A percentile compares a stretch with the other conserved stretches of the same genome.
Evolutionary conservation across 2,888 invertebrate species (phyloP).

Genomic region (Operophtera brumata): DNA sequence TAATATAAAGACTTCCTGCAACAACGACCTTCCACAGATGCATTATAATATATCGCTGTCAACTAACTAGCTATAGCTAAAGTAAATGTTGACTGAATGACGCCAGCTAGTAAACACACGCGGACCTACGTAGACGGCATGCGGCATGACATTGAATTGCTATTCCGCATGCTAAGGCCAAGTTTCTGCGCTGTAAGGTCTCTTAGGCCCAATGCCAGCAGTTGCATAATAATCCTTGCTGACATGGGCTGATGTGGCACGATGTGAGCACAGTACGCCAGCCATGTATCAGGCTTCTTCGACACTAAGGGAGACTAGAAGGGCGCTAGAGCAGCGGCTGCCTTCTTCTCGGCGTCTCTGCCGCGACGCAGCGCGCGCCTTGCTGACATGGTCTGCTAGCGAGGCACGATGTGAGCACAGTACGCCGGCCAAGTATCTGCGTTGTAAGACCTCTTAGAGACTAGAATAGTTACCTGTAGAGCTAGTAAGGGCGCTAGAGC

Average conservation of each 20-base stretch:
- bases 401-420: too few species aligned
- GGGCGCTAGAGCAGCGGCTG: conserved; percentile 90
- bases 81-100: neutral
- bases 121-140: neutral
- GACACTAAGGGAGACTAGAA: conserved; percentile 82
- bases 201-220: too few species aligned
- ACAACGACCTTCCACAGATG: conserved; percentile 3
- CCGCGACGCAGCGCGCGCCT: conserved; percentile 93
- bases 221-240: too few species aligned
- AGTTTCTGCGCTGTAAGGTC: conserved; percentile 87
- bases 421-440: conserved; percentile 88
- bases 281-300: conserved; percentile 89
- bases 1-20: neutral
- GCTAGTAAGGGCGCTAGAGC: conserved; percentile 89
- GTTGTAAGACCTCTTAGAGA: conserved; percentile 85
- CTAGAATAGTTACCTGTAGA: conserved; percentile 83
- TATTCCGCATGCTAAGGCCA: conserved; percentile 44
- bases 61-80: conserved; percentile 1
- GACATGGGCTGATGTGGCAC: too few species aligned
- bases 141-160: conserved; percentile 2
- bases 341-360: conserved; percentile 88
- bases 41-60: neutral
- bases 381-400: too few species aligned
- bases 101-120: neutral
- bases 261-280: conserved; percentile 86